phyloP scores from a whole-genome alignment of 2,797 vertebrate species.

The Macropodus opercularis region DNA sequence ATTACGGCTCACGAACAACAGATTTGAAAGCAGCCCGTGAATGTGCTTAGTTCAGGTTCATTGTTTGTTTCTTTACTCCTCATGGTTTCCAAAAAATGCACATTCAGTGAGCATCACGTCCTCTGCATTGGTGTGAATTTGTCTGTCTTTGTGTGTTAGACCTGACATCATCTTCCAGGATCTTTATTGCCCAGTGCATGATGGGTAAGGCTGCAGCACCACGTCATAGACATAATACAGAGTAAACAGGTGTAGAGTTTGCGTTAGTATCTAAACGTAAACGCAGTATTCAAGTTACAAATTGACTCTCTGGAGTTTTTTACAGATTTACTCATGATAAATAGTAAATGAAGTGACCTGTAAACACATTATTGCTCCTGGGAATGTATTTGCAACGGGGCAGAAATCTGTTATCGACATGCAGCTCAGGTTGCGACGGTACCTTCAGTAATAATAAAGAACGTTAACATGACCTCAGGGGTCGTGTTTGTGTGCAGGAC shows the following conservation, averaged over 20 bases:
- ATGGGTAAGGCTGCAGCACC: neutral
- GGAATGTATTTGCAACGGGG: neutral
- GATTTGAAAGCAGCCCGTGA: conserved; percentile 1
- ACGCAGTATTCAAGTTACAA: neutral
- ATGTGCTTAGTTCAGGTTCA: neutral
- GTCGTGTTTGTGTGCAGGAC: neutral
- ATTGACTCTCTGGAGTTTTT: neutral
- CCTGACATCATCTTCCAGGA: neutral
- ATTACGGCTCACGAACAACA: neutral
- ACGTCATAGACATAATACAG: neutral
- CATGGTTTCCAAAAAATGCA: neutral
- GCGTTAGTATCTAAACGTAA: neutral
- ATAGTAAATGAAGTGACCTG: neutral
- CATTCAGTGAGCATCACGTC: neutral
- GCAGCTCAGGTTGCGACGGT: neutral
- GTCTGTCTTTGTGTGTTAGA: neutral
- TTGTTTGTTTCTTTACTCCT: neutral
- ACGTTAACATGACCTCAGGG: neutral
- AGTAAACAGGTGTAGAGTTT: neutral
- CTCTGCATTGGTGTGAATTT: neutral
- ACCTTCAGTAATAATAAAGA: neutral
- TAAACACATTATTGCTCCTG: neutral
- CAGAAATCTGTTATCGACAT: neutral
- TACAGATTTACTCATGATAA: neutral
- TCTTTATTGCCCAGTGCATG: conserved; percentile 2